Conservation (phyloP, 2,797 vertebrate genomes). For the Gymnoscopelus microlampas region DNA sequence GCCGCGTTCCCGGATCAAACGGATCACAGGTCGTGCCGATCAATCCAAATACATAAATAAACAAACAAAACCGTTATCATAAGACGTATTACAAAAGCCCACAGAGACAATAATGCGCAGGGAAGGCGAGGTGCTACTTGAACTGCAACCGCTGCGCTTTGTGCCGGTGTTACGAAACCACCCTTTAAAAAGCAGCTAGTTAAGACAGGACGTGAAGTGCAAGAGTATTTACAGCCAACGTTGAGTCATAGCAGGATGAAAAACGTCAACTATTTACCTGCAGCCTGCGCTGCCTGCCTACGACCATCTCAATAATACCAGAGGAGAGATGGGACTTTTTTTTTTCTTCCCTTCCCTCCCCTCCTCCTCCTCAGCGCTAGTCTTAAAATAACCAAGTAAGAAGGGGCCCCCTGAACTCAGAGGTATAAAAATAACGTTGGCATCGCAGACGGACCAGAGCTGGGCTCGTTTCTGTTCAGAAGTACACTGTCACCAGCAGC, state of each 20-base stretch:
- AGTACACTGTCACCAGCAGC: constrained; percentile 60
- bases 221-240: constrained; percentile 72
- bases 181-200: constrained; percentile 40
- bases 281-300: constrained; percentile 73
- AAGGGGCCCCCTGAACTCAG: constrained; percentile 68
- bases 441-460: constrained; percentile 48
- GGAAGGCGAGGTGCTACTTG: constrained; percentile 27
- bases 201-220: constrained; percentile 50
- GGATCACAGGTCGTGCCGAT: constrained; percentile 54
- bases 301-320: constrained; percentile 76
- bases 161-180: constrained; percentile 31
- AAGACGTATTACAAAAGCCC: neutral
- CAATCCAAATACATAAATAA: constrained; percentile 29
- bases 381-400: constrained; percentile 75
- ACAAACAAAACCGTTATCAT: constrained; percentile 12
- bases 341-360: constrained; percentile 16
- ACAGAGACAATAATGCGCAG: constrained; percentile 4
- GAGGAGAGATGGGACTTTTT: constrained; percentile 63
- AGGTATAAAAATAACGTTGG: constrained; percentile 76
- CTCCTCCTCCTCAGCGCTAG: constrained; percentile 38
- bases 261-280: constrained; percentile 80
- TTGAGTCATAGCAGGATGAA: constrained; percentile 68
- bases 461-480: constrained; percentile 65
- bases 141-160: constrained; percentile 20
- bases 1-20: constrained; percentile 66